Evolutionary conservation across 2,113 vertebrate genomes (phyloP).

Genomic region (Rynchops niger): DNA sequence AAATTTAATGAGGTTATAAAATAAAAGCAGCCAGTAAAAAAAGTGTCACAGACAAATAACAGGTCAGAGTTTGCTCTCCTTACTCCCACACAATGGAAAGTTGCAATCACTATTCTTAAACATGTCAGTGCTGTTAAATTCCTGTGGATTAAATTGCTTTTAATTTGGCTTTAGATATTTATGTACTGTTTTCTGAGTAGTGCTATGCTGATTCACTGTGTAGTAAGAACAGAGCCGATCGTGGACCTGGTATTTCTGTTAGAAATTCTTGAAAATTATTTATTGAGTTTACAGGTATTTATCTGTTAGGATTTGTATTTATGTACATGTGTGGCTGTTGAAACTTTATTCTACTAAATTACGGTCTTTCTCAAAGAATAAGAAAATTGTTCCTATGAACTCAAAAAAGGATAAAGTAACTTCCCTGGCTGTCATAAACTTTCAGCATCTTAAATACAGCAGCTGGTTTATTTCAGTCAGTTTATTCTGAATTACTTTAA

Average conservation of each 20-base stretch:
- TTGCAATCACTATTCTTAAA: constrained; percentile 24
- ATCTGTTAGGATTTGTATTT: not conserved
- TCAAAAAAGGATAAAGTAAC: constrained; percentile 46
- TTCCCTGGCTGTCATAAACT: constrained; percentile 59
- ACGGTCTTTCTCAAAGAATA: not conserved
- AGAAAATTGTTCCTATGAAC: not conserved
- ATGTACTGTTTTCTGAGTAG: constrained; percentile 47
- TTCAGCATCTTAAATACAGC: constrained; percentile 63
- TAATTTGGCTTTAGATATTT: constrained; percentile 44
- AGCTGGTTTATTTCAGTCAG: constrained; percentile 77
- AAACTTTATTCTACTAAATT: constrained; percentile 18
- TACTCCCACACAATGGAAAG: constrained; percentile 23
- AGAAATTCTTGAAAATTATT: not conserved
- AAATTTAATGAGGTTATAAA: constrained; percentile 59
- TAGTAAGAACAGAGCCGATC: not conserved
- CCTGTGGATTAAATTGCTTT: constrained; percentile 46
- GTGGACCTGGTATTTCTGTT: not conserved
- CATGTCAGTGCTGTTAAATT: constrained; percentile 37
- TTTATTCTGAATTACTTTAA: constrained; percentile 75
- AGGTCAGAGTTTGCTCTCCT: constrained; percentile 16
- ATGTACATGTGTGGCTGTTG: not conserved
- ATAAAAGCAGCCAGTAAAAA: constrained; percentile 54
- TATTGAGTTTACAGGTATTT: not conserved
- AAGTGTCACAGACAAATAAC: constrained; percentile 50
- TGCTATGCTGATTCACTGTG: not conserved